A percentile compares a stretch with the other conserved stretches of the same genome.
phyloP scores from a whole-genome alignment of 2,797 vertebrate species.

The Semotilus atromaculatus region DNA sequence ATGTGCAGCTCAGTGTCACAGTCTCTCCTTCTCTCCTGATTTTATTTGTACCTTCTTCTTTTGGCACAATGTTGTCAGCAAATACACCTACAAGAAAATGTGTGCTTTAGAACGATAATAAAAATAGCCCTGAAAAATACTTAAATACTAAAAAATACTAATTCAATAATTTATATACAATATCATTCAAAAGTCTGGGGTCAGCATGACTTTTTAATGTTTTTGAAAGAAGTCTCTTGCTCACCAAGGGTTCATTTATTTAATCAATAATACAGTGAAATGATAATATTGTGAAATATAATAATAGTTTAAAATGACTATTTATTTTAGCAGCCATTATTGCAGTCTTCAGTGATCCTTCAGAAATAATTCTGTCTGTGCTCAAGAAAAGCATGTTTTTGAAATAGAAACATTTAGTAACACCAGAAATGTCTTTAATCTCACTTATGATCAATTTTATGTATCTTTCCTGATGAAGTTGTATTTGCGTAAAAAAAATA shows the following conservation, averaged over 20 bases:
- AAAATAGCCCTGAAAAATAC: not conserved
- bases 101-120: not conserved
- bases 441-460: not conserved
- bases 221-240: not conserved
- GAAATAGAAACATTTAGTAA: not conserved
- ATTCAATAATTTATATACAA: not conserved
- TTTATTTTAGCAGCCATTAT: not conserved
- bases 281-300: not conserved
- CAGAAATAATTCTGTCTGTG: not conserved
- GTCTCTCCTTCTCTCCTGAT: constrained; percentile 39
- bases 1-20: constrained; percentile 55
- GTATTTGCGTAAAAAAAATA: no score
- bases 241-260: not conserved
- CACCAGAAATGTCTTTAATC: not conserved
- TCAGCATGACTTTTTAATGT: not conserved
- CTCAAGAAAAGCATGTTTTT: not conserved
- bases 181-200: not conserved
- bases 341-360: not conserved
- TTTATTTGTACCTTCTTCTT: constrained; percentile 3
- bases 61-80: constrained; percentile 17
- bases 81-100: constrained; percentile 8
- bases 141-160: not conserved
- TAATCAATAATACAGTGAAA: not conserved
- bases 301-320: not conserved
- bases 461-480: not conserved